Base-by-base conservation (phyloP, 1,140 invertebrate species). In the Papilio xuthus region DNA sequence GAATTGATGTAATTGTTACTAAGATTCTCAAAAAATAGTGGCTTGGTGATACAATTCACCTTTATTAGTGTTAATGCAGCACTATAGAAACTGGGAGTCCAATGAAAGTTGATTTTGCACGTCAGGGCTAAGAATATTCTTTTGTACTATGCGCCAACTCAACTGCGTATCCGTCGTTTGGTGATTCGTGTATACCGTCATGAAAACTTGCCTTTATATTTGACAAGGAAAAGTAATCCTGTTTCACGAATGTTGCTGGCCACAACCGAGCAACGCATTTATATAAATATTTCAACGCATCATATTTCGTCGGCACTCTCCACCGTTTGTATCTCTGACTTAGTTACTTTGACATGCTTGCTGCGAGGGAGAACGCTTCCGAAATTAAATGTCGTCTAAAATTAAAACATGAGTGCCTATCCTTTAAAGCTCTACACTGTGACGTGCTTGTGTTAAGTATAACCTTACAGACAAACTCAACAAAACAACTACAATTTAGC, bases 271-370 rank as follows among this genome's bases (percentile, higher is more conserved):
- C 32, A 60, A 23, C 50, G 23, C 53, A 41, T 76, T 63, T 42
- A 76, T 63, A 76, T 76, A 76, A 76, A 76, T 76, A 76, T 76
- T 63, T 60, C 28, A 76, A 60, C 74, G 8, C 37, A 18, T 47
- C 23, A 72, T 72, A 72, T 72, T 72, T 72, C 42, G 13, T 26
- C 71, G 41, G 20, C 41, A 72, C 44, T 73, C 71, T 1, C 10
- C 69, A 28, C n/a, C 1, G 28, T n/a, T 23, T 50, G 71, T 42
- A 28, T 18, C 42, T 26, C 42, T n/a, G 12, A 73, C 44, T 10
- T 53, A n/a, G 50, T 15, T 60, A 60, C 56, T 60, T 26, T 67
- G 60, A 67, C 12, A 67, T 67, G 60, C 26, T 32, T 18, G 60
- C 60, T 67, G 60, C 60, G 60, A 67, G 60, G 26, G 26, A 28